Base-by-base conservation (phyloP, 1,140 invertebrate genomes). In the Aradophagus sp. region DNA sequence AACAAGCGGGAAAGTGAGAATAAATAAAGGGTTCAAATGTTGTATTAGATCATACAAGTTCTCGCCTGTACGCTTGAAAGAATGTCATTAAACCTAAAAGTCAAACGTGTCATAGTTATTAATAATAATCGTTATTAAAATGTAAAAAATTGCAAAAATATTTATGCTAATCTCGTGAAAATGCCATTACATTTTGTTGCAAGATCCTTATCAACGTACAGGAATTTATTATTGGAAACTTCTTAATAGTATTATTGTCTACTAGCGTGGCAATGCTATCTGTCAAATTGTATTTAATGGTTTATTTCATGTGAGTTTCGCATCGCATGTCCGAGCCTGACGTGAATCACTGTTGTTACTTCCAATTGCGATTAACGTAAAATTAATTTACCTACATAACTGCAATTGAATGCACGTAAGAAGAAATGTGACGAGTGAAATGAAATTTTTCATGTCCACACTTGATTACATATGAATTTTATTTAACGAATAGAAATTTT, bases 71-170 rank as follows among this genome's bases (percentile, higher is more conserved):
- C 38, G 15, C 34, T 34, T 36, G 39, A 29, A 45, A 32, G 55
- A 72, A 72, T 61, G 61, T 65, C 53, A 65, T 71, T 55, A 58
- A 58, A 52, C 29, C 20, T 66, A 62, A 62, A 55, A 72, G 50
- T 48, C 47, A 41, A 52, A 27, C 11, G n/a, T n/a, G n/a, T n/a
- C n/a, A n/a, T n/a, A 23, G 35, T 52, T 61, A 53, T 69, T 70
- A 73, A 67, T 73, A 39, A 73, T 73, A 67, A 67, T 63, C 69
- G 36, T 62, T 63, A 73, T 73, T 73, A 73, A 67, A 67, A 41
- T 58, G 47, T 19, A 73, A n/a, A n/a, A n/a, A n/a, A n/a, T n/a
- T n/a, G n/a, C n/a, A 62, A 67, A 73, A 73, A 62, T 42, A 41
- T 42, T 63, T 63, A 67, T 65, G 58, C 63, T 61, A 59, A 73